Conservation (phyloP, 2,888 invertebrate species). For the Aquatica leii region DNA sequence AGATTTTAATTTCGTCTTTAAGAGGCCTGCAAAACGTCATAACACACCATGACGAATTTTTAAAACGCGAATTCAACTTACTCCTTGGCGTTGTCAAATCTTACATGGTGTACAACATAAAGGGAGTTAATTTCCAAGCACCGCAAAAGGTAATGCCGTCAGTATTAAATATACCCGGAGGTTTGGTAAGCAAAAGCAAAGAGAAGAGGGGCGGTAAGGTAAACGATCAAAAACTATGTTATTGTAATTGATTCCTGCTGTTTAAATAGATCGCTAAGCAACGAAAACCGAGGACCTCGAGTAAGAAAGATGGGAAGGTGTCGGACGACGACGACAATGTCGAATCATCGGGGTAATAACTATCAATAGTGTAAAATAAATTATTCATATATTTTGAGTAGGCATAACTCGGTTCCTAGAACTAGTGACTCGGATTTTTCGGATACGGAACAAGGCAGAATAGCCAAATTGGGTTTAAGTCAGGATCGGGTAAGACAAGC, state of each 20-base stretch:
- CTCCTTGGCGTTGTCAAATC: constrained; percentile 67
- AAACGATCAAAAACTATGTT: constrained; percentile 23
- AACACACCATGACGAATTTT: constrained; percentile 50
- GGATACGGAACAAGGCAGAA: constrained; percentile 65
- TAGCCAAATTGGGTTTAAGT: constrained; percentile 51
- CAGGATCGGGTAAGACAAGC: constrained; percentile 73
- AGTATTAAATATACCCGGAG: constrained; percentile 67
- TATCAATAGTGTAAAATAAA: too few relatives aligned
- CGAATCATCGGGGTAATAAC: too few relatives aligned
- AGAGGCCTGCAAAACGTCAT: constrained; percentile 57
- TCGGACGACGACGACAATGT: background rate
- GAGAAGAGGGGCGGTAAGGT: constrained; percentile 70
- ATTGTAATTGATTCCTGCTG: background rate
- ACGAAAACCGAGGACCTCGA: constrained; percentile 35
- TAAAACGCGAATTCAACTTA: constrained; percentile 59
- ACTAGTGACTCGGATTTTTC: constrained; percentile 76
- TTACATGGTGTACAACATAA: constrained; percentile 64
- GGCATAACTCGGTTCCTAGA: constrained; percentile 45
- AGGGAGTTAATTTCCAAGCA: constrained; percentile 60
- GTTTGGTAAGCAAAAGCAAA: constrained; percentile 47
- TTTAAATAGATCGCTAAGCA: constrained; percentile 38
- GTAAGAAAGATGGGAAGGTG: constrained; percentile 36
- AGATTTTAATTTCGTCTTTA: constrained; percentile 63
- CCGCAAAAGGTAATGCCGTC: constrained; percentile 68
- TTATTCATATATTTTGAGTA: too few relatives aligned